Conservation (phyloP, 1,140 invertebrate genomes). For the Coboldia fuscipes region DNA sequence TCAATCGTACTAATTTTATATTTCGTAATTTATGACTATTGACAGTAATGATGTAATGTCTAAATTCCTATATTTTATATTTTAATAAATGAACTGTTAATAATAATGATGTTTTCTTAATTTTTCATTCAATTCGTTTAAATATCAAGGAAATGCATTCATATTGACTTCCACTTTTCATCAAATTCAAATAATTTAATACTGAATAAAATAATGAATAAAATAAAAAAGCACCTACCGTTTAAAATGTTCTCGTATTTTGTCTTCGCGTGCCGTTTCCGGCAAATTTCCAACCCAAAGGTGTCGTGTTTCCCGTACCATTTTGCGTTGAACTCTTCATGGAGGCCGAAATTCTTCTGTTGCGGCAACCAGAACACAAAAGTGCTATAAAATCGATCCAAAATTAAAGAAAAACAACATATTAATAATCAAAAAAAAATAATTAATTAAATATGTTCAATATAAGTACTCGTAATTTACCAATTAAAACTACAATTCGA, state of each 20-base stretch:
- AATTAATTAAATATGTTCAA: background rate
- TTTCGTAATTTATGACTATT: no score
- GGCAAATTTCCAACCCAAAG: constrained; percentile 99
- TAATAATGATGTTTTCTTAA: no score
- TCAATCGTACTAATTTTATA: no score
- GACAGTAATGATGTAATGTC: no score
- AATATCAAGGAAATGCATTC: no score
- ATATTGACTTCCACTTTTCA: no score
- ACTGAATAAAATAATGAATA: background rate
- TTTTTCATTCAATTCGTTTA: no score
- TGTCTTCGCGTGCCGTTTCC: constrained; percentile 91
- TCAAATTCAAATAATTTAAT: no score
- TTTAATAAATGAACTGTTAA: no score
- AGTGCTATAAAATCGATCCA: background rate
- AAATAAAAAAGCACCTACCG: constrained; percentile 37
- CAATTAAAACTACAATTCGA: background rate
- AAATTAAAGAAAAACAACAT: background rate
- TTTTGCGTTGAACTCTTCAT: constrained; percentile 37
- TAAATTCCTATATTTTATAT: no score
- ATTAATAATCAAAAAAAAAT: background rate
- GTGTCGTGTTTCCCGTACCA: constrained; percentile 99
- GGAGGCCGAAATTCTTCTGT: constrained; percentile 17
- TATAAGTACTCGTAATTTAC: background rate
- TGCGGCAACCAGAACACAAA: constrained; percentile 10
- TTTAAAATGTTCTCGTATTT: constrained; percentile 92